phyloP scores from a whole-genome alignment of 2,888 invertebrate genomes.

The Axea sp. region DNA sequence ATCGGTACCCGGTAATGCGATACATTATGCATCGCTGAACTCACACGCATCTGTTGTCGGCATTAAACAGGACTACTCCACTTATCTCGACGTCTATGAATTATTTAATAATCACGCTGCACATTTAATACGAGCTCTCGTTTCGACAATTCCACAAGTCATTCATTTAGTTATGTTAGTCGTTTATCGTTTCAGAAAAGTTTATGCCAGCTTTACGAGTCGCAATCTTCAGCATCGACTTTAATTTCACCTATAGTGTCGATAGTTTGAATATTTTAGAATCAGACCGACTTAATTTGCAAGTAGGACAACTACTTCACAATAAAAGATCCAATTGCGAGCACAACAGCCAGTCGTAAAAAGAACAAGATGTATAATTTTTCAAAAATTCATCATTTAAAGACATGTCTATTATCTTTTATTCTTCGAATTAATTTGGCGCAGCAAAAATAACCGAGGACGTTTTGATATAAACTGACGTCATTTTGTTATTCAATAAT shows the following conservation, averaged over 20 bases:
- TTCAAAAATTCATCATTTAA: no score
- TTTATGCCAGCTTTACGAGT: conserved; percentile 25
- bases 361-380: background rate
- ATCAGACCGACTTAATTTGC: conserved; percentile 25
- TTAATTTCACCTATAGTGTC: conserved; percentile 13
- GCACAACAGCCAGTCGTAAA: background rate
- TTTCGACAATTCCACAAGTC: conserved; percentile 14
- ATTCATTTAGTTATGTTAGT: conserved; percentile 30
- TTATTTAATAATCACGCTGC: conserved; percentile 31
- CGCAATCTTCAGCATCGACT: conserved; percentile 11
- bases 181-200: conserved; percentile 14
- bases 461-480: no score
- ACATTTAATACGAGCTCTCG: conserved; percentile 26
- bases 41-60: conserved; percentile 29
- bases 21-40: conserved; percentile 18
- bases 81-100: conserved; percentile 31
- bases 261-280: conserved; percentile 20
- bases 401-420: no score
- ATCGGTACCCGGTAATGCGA: conserved; percentile 4
- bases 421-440: no score
- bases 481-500: no score
- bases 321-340: conserved; percentile 1
- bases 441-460: no score
- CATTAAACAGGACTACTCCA: conserved; percentile 41
- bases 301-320: conserved; percentile 27